Conservation (phyloP, 2,888 invertebrate genomes). For the Stictocephala bisonia region DNA sequence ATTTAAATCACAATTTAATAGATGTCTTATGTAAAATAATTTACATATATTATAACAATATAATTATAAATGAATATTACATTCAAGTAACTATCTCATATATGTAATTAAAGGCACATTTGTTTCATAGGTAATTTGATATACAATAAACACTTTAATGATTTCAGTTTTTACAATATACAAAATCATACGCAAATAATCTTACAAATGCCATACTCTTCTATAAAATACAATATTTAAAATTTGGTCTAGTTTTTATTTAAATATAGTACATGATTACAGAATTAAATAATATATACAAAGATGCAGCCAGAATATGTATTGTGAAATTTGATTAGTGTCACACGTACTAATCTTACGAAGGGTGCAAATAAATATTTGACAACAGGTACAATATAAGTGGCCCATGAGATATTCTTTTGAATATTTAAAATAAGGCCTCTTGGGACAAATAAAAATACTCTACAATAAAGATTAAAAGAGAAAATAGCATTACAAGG, state of each 20-base stretch:
- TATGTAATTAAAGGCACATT: conserved; percentile 26
- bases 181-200: conserved; percentile 24
- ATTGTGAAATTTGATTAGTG: too few species aligned
- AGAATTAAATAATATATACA: conserved; percentile 4
- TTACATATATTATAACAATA: conserved; percentile 32
- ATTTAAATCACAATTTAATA: conserved; percentile 29
- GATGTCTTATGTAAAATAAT: conserved; percentile 25
- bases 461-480: neutral
- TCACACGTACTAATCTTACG: too few species aligned
- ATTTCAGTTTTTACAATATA: conserved; percentile 32
- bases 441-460: conserved; percentile 16
- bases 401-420: conserved; percentile 8
- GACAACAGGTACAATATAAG: conserved; percentile 26
- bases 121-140: conserved; percentile 33
- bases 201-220: conserved; percentile 11
- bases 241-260: conserved; percentile 40
- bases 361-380: conserved; percentile 14
- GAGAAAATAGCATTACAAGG: neutral
- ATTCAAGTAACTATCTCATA: conserved; percentile 17
- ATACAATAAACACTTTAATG: conserved; percentile 29
- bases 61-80: conserved; percentile 18
- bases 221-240: conserved; percentile 43
- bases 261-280: conserved; percentile 27
- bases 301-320: neutral
- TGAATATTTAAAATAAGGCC: conserved; percentile 25